These are phyloP conservation scores for Bothrops alternatus DNA, from an alignment of 2,797 vertebrate species.

Conservation along the genomic window DNA sequence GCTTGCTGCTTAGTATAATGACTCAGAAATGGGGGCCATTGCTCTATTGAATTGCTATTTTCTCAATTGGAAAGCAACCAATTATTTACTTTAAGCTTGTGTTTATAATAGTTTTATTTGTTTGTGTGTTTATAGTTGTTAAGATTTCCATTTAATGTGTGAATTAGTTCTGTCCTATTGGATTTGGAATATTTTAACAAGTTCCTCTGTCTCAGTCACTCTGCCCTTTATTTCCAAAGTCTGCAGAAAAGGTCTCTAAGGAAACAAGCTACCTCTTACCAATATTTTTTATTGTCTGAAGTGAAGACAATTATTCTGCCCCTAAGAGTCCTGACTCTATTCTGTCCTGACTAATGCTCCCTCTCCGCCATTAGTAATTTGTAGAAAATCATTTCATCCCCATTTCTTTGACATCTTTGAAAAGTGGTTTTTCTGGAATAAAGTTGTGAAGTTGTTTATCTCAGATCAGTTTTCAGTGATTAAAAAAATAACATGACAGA, in stretches of 20 bases:
- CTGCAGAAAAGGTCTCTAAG: conserved; percentile 5
- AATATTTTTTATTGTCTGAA: conserved; percentile 37
- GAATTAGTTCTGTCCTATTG: conserved; percentile 3
- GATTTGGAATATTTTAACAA: conserved; percentile 29
- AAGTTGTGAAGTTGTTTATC: conserved; percentile 1
- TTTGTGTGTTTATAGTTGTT: neutral
- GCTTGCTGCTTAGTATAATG: conserved; percentile 6
- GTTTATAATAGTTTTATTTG: conserved; percentile 10
- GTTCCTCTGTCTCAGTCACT: conserved; percentile 2
- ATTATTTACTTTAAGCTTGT: conserved; percentile 18
- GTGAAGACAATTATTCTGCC: conserved; percentile 43
- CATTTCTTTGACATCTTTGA: conserved; percentile 40
- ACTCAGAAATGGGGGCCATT: neutral
- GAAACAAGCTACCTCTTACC: conserved; percentile 36
- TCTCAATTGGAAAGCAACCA: neutral
- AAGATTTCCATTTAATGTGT: conserved; percentile 12
- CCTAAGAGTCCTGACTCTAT: neutral
- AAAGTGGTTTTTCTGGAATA: conserved; percentile 39
- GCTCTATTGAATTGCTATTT: neutral
- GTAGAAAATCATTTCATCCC: conserved; percentile 13
- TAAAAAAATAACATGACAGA: conserved; percentile 17
- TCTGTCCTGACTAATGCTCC: neutral
- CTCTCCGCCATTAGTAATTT: conserved; percentile 42
- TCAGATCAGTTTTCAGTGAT: neutral
- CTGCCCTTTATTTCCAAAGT: conserved; percentile 14